Evolutionary conservation across 1,140 invertebrate genomes (phyloP), one percentile per base, ranked within the genome.

Genomic region (Diploscapter pachys): DNA sequence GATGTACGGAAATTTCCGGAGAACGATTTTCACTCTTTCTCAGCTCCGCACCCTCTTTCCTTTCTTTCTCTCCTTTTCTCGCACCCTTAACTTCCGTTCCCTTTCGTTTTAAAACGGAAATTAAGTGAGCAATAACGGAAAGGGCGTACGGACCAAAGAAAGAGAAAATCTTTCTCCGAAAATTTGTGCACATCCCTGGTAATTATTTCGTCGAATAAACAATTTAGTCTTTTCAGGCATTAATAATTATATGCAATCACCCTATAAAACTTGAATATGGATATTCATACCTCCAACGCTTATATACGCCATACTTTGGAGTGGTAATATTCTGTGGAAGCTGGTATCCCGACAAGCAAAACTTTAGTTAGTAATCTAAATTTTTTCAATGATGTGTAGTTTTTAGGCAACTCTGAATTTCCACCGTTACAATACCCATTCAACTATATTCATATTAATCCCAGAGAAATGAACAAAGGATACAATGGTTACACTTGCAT

Each of bases 271-370:
- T 6, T 4, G 50, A 5, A 50, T 6, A 53, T 68, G 11, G 66
- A 54, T 54, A n/a, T 68, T n/a, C n/a, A n/a, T n/a, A n/a, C 66
- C 66, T 68, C 56, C 66, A 68, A 68, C 6, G 66, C 11, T 6
- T 68, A 8, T 68, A 68, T 53, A n/a, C 6, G 4, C 66, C 66
- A 54, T 68, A 9, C 31, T 68, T 68, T 68, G 66, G 5, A 8
- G 31, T 53, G 51, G 56, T 54, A 50, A 68, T 68, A 50, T 68
- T 68, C 66, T 68, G 66, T 48, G 66, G 66, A 6, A 48, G 51
- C 5, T 68, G 66, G 66, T 4, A 68, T 54, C 66, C 66, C 4
- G 8, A 59, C 8, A n/a, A 5, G 4, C 31, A 5, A 6, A 9
- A 53, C 31, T 5, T 6, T 6, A 31, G 56, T 68, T 50, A 54